Base-by-base conservation (phyloP, 2,113 vertebrate species). In the Oryzias woworae region DNA sequence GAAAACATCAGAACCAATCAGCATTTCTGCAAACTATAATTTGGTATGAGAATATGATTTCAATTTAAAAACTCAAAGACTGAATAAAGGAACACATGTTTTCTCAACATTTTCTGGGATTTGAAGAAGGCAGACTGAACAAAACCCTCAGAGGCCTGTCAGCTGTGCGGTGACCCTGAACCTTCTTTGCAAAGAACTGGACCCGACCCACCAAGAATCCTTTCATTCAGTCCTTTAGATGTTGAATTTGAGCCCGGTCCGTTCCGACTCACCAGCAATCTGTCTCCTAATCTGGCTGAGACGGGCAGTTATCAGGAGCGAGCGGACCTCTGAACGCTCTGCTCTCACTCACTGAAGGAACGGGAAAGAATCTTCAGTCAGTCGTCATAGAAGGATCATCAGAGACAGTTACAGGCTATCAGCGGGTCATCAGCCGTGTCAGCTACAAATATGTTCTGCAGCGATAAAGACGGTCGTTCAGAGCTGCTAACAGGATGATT, bases 401-500 rank as follows among this genome's bases (percentile, higher is more conserved):
- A 45, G 63, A 6, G 36, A 41, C 41, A 46, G 53, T 51, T n/a
- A 26, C 23, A 46, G 47, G 3, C 20, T 17, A 24, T 22, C 46
- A 71, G 18, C 2, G 18, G 12, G 4, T 66, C 66, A 31, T 54
- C 59, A 31, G 17, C 54, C 49, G 26, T 53, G 54, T 36, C 24
- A 3, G 43, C 65, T 13, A 54, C 52, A 61, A 60, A 72, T 70
- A 43, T n/a, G 49, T 53, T 78, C 26, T 52, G 51, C 8, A 71
- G 71, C 73, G 72, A 90, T 87, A 70, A 78, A 85, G 62, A 48
- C 61, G 51, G 43, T 61, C 10, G 79, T 81, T 41, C 62, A 77
- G 77, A 75, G 73, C 79, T 77, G 56, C 66, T 82, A 64, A 76
- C 80, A 77, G 63, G 65, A 55, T 82, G 73, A 88, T 87, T 82